Base-by-base conservation (phyloP, 2,888 invertebrate species). In the Callosobruchus maculatus region DNA sequence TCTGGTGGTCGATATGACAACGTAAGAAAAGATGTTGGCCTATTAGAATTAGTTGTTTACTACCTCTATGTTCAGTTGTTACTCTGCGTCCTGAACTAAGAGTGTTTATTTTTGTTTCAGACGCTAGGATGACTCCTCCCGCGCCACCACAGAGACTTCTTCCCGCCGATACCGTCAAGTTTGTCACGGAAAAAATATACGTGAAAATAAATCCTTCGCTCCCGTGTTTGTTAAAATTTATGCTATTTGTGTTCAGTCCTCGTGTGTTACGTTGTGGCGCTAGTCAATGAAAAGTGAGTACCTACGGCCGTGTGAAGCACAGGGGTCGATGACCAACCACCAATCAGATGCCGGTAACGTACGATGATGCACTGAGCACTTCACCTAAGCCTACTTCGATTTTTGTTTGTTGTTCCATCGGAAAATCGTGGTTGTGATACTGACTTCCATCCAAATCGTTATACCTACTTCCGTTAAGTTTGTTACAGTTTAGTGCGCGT, bases 381-480 rank as follows among this genome's bases (percentile, higher is more conserved):
- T 30, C n/a, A 30, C 49, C 49, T 49, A 49, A 49, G 49, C 49
- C 49, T 18, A 13, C 49, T 49, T 49, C 49, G 18, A 49, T 49
- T 49, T 49, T 49, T 49, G 49, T 49, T 26, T 49, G 49, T 49
- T 49, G 13, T 49, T 49, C 49, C 9, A 49, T 49, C 49, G 49
- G 49, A 49, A 49, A 49, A 49, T 75, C 78, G 77, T 77, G 81
- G 79, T 81, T 80, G 80, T 80, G 81, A 82, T 80, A 75, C 69
- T 74, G 77, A 78, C 78, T 81, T 80, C 80, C 80, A 81, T 80
- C 79, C 79, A 78, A 67, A 49, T 49, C 49, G 49, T 49, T 49
- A 4, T 4, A 4, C 7, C 4, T 49, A 49, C 49, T 13, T 18
- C 31, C 67, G 49, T 73, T 73, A 31, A 67, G 22, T 22, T 71